Base-by-base conservation (phyloP, 2,888 invertebrate genomes). In the Athripsodes cinereus region DNA sequence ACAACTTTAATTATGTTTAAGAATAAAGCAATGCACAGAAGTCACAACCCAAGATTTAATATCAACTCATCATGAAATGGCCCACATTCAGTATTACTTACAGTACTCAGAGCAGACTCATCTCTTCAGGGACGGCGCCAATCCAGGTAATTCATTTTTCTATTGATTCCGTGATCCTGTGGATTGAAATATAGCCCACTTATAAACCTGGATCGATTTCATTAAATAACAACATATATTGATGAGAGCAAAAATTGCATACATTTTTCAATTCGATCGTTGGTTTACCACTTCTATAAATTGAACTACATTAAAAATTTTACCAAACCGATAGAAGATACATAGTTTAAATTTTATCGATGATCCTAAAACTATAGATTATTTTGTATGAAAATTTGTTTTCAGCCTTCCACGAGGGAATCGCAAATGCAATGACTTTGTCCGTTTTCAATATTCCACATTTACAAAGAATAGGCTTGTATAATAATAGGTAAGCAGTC, bases 21-120 rank as follows among this genome's bases (percentile, higher is more conserved):
- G 90, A 67, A 90, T 92, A 61, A 92, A 91, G 66, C 89, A 90
- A 69, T 92, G 92, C 69, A 90, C 91, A 0, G 85, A 86, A 68
- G 82, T 90, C 3, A 86, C 85, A 2, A 85, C 87, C 83, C 85
- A 87, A 16, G 88, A 90, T 69, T 74, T 92, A 40, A 74, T 90
- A 20, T 86, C 87, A 0, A 84, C 87, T 0, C 91, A 92, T 68
- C 90, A 90, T 66, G 91, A 92, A 74, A 88, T 92, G 86, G 85
- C 90, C 0, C 90, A 91, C 68, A 78, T 91, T 0, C 86, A 92
- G 67, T 92, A 92, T 69, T 91, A 88, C 68, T 74, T 90, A 46
- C 87, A 90, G 64, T 92, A 92, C 68, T 78, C 85, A 0, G 83
- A 88, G 49, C 87, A 87, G 66, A 88, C 89, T 0, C 82, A 84